Percentiles rank a stretch among this genome's conserved stretches.
Evolutionary conservation across 2,888 invertebrate species (phyloP).

Genomic region (Lamproptera curius): DNA sequence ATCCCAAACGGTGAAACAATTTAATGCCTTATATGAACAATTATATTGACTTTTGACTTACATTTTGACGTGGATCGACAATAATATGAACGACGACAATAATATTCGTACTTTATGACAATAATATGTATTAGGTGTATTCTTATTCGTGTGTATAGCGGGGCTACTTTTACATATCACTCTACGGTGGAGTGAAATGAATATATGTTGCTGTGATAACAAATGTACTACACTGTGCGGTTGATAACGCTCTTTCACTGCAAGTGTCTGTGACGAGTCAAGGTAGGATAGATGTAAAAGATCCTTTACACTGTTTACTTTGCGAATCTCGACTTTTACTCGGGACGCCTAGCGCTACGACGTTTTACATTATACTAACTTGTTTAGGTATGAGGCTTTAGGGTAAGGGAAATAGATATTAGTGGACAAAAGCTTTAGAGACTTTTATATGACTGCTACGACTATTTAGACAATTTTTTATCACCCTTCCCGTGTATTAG

Average conservation of each 20-base stretch:
- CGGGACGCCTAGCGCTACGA: slow-evolving; percentile 36
- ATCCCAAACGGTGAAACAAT: slow-evolving; percentile 1
- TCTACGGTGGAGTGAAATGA: slow-evolving; percentile 52
- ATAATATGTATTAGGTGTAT: slow-evolving; percentile 21
- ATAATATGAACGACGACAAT: slow-evolving; percentile 17
- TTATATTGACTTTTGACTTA: slow-evolving; percentile 9
- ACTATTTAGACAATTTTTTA: slow-evolving; percentile 35
- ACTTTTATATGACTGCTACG: slow-evolving; percentile 42
- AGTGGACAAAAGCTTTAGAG: slow-evolving; percentile 64
- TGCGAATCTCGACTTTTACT: slow-evolving; percentile 54
- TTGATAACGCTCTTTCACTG: slow-evolving; percentile 29
- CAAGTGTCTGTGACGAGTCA: slow-evolving; percentile 36
- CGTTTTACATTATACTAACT: slow-evolving; percentile 26
- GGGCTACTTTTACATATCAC: slow-evolving; percentile 58
- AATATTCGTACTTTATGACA: slow-evolving; percentile 21
- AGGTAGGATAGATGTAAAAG: slow-evolving; percentile 31
- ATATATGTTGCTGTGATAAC: slow-evolving; percentile 31
- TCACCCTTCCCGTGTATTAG: slow-evolving; percentile 32
- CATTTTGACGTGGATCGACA: slow-evolving; percentile 11
- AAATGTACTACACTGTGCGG: slow-evolving; percentile 30
- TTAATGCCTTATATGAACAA: slow-evolving; percentile 1
- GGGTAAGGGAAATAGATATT: slow-evolving; percentile 35
- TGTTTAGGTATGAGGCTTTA: slow-evolving; percentile 44
- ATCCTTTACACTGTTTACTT: slow-evolving; percentile 26
- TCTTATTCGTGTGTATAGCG: neutral